Percentiles rank a stretch among this genome's conserved stretches.
Conservation (phyloP, 2,888 invertebrate genomes). For the Salpingus planirostris region DNA sequence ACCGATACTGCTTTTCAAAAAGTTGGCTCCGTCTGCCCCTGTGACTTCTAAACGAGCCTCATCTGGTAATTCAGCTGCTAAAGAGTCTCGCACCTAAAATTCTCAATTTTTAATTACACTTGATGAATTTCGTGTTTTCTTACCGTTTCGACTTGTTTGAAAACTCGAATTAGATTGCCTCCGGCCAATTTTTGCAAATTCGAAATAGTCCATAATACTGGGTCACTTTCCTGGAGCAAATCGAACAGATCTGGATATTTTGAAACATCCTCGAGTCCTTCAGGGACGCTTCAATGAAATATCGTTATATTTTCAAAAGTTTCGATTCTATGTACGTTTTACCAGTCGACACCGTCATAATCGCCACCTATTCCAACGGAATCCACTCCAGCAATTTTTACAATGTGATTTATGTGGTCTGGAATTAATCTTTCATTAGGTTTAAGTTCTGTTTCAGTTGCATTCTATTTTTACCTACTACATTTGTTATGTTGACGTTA, state of each 20-base stretch:
- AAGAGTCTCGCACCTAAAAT: too few species aligned
- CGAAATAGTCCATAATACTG: slow-evolving; percentile 35
- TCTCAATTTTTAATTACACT: too few species aligned
- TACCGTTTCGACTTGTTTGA: slow-evolving; percentile 36
- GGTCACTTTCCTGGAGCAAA: slow-evolving; percentile 19
- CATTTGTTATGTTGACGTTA: slow-evolving; percentile 53
- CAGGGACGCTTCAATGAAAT: slow-evolving; percentile 47
- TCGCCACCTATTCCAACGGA: slow-evolving; percentile 47
- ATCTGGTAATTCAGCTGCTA: too few species aligned
- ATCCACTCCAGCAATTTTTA: slow-evolving; percentile 42
- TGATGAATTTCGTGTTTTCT: too few species aligned
- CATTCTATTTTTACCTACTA: slow-evolving; percentile 50
- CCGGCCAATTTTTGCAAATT: slow-evolving; percentile 45
- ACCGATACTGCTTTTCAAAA: too few species aligned
- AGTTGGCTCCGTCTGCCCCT: too few species aligned
- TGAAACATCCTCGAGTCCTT: slow-evolving; percentile 62
- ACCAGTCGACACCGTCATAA: slow-evolving; percentile 43
- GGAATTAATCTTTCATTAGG: slow-evolving; percentile 17
- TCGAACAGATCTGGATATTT: slow-evolving; percentile 59
- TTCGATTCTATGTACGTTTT: slow-evolving; percentile 15
- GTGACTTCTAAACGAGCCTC: too few species aligned
- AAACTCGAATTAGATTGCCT: slow-evolving; percentile 43
- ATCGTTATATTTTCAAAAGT: slow-evolving; percentile 1
- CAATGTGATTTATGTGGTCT: slow-evolving; percentile 48
- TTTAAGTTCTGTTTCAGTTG: slow-evolving; percentile 2